These are phyloP conservation scores for Plusia festucae DNA, from an alignment of 2,888 invertebrate genomes.

Conservation along the genomic window DNA sequence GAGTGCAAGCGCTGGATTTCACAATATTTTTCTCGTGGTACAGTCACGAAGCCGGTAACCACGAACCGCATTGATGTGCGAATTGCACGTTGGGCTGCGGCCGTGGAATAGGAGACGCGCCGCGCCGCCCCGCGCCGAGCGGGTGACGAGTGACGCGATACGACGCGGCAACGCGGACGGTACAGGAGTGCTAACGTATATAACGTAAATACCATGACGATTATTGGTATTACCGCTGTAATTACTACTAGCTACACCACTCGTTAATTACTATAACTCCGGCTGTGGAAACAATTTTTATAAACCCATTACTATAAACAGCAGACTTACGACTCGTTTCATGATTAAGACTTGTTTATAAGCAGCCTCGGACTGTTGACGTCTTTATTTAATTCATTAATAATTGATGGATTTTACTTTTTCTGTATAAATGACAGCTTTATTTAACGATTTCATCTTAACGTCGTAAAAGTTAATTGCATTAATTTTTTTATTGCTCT, in stretches of 20 bases:
- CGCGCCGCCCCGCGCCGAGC: background rate
- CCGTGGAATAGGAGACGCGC: background rate
- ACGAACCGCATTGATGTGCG: conserved; percentile 59
- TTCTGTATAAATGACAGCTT: conserved; percentile 44
- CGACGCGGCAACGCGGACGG: conserved; percentile 9
- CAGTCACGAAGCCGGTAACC: conserved; percentile 72
- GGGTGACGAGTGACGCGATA: conserved; percentile 3
- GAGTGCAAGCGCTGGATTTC: conserved; percentile 67
- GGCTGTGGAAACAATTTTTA: conserved; percentile 36
- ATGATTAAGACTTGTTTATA: conserved; percentile 28
- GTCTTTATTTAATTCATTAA: conserved; percentile 45
- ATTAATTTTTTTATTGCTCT: conserved; percentile 50
- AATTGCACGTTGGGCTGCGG: conserved; percentile 50
- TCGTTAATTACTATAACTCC: conserved; percentile 45
- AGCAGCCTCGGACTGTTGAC: conserved; percentile 31
- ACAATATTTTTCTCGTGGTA: conserved; percentile 77
- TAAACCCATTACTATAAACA: conserved; percentile 30
- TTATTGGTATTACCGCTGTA: conserved; percentile 53
- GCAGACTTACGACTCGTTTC: conserved; percentile 17
- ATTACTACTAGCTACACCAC: conserved; percentile 40
- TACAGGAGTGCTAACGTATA: conserved; percentile 37
- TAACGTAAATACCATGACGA: conserved; percentile 52
- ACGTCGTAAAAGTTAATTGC: conserved; percentile 47
- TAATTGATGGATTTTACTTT: conserved; percentile 34
- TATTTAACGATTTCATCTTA: conserved; percentile 38